Conservation (phyloP, 2,888 invertebrate genomes). For the Fragum sueziense region DNA sequence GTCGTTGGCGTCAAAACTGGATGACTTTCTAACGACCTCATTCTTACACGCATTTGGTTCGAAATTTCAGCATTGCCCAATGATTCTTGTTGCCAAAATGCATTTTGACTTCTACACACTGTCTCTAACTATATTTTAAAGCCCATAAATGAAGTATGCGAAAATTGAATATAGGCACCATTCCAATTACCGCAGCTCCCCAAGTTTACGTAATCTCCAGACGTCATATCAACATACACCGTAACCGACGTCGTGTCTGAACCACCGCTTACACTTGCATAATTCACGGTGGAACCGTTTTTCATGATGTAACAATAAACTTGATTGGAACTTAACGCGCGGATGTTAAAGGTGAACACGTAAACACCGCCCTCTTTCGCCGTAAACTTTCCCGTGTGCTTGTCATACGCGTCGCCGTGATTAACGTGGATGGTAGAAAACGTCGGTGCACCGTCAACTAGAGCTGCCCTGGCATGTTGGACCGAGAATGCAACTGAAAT, state of each 20-base stretch:
- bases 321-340: neutral
- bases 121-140: neutral
- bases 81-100: no score
- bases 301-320: neutral
- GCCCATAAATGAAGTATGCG: neutral
- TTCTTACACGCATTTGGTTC: no score
- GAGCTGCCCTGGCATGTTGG: neutral
- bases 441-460: neutral
- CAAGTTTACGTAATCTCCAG: neutral
- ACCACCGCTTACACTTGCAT: neutral
- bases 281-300: neutral
- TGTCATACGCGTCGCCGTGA: conserved; percentile 4
- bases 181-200: neutral
- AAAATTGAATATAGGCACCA: neutral
- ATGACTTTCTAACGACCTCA: no score
- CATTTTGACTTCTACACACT: no score
- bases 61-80: no score
- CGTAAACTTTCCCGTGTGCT: neutral
- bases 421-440: neutral
- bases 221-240: neutral
- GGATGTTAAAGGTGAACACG: neutral
- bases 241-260: neutral
- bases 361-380: neutral
- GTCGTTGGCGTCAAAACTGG: no score
- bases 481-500: conserved; percentile 2